Base-by-base conservation (phyloP, 1,140 invertebrate species). In the Bilobella aurantiaca region DNA sequence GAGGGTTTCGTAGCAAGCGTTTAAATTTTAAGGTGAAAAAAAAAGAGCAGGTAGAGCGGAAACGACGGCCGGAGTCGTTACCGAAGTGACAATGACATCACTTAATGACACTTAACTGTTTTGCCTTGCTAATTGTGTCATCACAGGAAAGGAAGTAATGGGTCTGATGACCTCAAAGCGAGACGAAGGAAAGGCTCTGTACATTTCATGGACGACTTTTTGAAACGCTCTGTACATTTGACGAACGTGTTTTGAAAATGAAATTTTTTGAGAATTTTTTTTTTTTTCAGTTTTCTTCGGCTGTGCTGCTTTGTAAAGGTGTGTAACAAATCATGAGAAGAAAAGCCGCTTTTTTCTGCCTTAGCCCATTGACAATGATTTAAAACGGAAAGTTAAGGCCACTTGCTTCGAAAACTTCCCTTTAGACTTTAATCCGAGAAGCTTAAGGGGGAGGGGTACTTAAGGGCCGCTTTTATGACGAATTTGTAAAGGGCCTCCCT, bases 271-370 rank as follows among this genome's bases (percentile, higher is more conserved):
- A 23, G 21, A 53, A 53, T 53, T 5, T 18, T 42, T 42, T 42
- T 18, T 42, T 42, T 8, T 18, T 42, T 42, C 34, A 18, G 34
- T 12, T 42, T 18, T 42, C 34, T 42, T 42, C 34, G 34, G 34
- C 18, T 42, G 8, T 18, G 8, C 18, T 42, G 34, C 34, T 42
- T 42, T 18, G 8, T 42, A 42, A 42, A 42, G 34, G 8, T 42
- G 49, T 53, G 49, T 53, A 53, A 53, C 49, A 23, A 53, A 53
- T 53, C 49, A 16, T 23, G 25, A 53, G 49, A 53, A 23, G 49
- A 53, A 53, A 8, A 8, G 34, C 49, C 49, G 49, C 49, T 53
- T 16, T 23, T 23, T 16, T 5, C 3, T 5, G 12, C 12, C 21
- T 23, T 53, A 53, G 21, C 14, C 49, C 49, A 23, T 23, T 23